A percentile compares a stretch with the other conserved stretches of the same genome.
phyloP scores from a whole-genome alignment of 2,888 invertebrate genomes.

The Dryocosmus kuriphilus region DNA sequence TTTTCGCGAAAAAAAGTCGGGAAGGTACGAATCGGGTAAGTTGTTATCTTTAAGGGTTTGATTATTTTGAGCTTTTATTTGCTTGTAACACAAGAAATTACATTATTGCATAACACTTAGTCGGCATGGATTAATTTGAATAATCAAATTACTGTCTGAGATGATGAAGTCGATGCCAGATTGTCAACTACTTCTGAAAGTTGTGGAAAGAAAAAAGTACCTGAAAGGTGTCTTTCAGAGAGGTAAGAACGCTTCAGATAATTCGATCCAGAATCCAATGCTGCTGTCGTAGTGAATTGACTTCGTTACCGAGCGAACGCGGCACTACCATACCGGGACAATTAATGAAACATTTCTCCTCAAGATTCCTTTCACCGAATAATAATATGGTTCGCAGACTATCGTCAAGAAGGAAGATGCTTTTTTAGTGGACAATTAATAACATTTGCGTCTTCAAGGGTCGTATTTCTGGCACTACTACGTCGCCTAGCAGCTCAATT shows the following conservation, averaged over 20 bases:
- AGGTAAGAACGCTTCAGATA: constrained; percentile 50
- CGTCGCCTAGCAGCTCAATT: background rate
- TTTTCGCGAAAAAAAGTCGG: no score
- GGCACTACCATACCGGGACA: constrained; percentile 51
- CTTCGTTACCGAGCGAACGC: constrained; percentile 59
- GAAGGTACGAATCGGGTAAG: no score
- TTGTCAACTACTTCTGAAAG: constrained; percentile 19
- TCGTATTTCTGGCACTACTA: constrained; percentile 2
- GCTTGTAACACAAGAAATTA: no score
- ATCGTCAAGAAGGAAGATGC: background rate
- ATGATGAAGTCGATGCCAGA: background rate
- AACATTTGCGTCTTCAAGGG: background rate
- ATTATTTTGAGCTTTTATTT: no score
- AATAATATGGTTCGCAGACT: constrained; percentile 47
- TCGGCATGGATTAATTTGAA: background rate
- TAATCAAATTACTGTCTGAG: constrained; percentile 17
- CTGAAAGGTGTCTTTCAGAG: background rate
- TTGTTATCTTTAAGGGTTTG: no score
- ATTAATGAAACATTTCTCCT: constrained; percentile 64
- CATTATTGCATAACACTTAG: no score
- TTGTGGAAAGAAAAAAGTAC: constrained; percentile 28
- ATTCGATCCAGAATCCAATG: constrained; percentile 58
- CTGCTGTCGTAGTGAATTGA: constrained; percentile 59
- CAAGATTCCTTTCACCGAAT: constrained; percentile 42
- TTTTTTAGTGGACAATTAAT: constrained; percentile 18